These are phyloP conservation scores for Cuculus canorus DNA, from an alignment of 2,797 vertebrate species.

Conservation along the genomic window DNA sequence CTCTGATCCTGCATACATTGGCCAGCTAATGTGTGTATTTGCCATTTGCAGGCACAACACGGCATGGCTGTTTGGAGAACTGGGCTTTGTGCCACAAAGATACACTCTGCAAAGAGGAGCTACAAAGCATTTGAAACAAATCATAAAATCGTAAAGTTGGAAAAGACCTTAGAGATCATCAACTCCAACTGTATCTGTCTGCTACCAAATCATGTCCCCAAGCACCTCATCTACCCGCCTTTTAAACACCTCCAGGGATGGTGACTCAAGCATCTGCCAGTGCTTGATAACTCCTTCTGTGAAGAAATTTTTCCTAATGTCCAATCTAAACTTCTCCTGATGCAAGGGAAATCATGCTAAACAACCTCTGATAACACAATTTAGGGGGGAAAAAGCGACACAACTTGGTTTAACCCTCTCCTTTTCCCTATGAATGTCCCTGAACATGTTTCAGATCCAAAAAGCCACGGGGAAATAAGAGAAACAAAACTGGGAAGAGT, in stretches of 20 bases:
- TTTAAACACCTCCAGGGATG: no score
- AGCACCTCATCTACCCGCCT: no score
- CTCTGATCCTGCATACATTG: background rate
- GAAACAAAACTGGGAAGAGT: background rate
- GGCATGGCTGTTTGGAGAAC: background rate
- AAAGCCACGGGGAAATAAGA: background rate
- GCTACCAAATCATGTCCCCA: no score
- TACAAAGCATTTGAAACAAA: background rate
- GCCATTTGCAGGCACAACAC: accelerated
- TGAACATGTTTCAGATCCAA: background rate
- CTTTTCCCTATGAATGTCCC: background rate
- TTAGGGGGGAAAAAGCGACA: background rate
- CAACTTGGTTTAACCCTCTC: background rate
- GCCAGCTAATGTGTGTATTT: accelerated
- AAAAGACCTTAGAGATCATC: no score
- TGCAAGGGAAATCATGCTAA: background rate
- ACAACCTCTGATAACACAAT: background rate
- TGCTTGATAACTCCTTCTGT: no score
- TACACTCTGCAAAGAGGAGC: background rate
- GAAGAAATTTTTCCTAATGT: no score
- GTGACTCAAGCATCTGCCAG: no score
- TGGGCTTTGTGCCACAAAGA: background rate
- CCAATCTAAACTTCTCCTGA: no score
- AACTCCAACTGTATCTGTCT: no score
- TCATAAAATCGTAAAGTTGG: no score